phyloP scores from a whole-genome alignment of 2,113 vertebrate species.

The Caranx ignobilis region DNA sequence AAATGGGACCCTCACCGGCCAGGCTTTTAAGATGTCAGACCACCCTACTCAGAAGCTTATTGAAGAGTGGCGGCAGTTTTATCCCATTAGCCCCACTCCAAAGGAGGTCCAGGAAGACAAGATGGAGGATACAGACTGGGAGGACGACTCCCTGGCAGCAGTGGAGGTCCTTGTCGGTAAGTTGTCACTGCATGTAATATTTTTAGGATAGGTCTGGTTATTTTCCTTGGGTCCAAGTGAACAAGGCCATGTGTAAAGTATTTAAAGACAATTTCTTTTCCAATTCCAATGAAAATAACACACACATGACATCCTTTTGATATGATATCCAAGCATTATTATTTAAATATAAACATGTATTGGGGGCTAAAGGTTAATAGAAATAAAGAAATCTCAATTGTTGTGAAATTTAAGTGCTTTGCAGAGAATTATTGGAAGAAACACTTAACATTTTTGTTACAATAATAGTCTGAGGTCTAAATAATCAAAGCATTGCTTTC shows the following conservation, averaged over 20 bases:
- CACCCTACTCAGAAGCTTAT: constrained; percentile 97
- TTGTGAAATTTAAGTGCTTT: neutral
- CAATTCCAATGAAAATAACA: neutral
- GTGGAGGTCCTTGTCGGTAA: constrained; percentile 98
- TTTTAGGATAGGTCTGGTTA: neutral
- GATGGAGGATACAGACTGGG: constrained; percentile 96
- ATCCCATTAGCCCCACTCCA: constrained; percentile 92
- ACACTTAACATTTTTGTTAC: no score
- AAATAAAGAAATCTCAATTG: neutral
- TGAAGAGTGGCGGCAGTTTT: constrained; percentile 99
- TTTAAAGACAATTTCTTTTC: neutral
- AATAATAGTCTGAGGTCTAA: no score
- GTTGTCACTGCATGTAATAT: neutral
- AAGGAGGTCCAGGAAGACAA: constrained; percentile 94
- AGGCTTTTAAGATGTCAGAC: constrained; percentile 98
- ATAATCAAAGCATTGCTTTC: no score
- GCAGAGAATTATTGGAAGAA: neutral
- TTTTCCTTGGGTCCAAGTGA: neutral
- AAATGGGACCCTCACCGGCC: constrained; percentile 97
- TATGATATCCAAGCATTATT: neutral
- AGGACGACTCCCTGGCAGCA: constrained; percentile 97
- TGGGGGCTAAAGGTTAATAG: neutral
- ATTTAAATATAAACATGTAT: neutral
- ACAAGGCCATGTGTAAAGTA: neutral
- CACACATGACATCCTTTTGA: neutral